Conservation (phyloP, 2,888 invertebrate genomes). For the Chrysolina oricalcia region DNA sequence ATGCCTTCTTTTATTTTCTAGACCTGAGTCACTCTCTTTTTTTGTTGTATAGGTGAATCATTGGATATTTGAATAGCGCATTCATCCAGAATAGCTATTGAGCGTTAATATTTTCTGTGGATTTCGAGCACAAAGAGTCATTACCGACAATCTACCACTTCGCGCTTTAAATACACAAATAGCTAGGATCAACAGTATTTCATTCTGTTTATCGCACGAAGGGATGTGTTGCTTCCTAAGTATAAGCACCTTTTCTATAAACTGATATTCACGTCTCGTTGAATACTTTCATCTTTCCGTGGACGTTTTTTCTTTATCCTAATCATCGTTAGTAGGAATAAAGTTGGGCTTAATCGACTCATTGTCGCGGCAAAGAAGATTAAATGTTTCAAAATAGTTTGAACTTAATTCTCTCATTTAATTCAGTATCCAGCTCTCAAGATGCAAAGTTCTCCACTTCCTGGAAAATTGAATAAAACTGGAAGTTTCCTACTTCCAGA, state of each 20-base stretch:
- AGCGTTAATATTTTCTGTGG: no score
- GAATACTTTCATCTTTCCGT: background rate
- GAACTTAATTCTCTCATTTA: background rate
- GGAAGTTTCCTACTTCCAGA: background rate
- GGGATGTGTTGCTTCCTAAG: background rate
- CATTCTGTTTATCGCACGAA: no score
- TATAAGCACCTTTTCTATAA: background rate
- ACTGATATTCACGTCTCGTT: background rate
- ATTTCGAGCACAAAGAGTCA: no score
- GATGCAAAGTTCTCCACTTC: background rate
- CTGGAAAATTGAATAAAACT: background rate
- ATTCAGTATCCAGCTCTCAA: background rate
- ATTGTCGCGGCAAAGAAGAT: slow-evolving; percentile 3
- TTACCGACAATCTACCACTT: no score
- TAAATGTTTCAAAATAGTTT: background rate
- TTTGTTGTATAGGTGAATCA: no score
- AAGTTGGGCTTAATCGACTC: slow-evolving; percentile 10
- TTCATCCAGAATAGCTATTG: no score
- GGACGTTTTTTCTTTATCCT: background rate
- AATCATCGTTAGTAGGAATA: background rate
- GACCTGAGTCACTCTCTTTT: no score
- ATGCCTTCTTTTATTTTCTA: no score
- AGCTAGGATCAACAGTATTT: no score
- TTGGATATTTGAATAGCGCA: no score
- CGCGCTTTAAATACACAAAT: no score